These are phyloP conservation scores for Apteryx mantelli DNA, from an alignment of 2,113 vertebrate species.

Conservation along the genomic window DNA sequence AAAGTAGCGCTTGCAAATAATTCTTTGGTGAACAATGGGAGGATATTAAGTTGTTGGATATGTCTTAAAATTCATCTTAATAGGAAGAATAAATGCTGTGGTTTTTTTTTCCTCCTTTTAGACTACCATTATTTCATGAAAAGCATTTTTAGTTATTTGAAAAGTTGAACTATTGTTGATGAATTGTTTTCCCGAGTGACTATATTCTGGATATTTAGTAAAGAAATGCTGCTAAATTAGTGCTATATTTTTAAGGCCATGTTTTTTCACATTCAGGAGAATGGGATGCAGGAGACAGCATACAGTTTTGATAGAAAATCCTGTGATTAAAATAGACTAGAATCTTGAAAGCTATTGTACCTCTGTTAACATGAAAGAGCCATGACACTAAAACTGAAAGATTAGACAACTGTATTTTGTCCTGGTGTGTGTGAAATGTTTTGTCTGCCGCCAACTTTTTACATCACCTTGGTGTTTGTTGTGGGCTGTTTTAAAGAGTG, in stretches of 20 bases:
- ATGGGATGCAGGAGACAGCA: not conserved
- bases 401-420: not conserved
- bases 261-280: not conserved
- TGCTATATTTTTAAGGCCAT: rapidly evolving
- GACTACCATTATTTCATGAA: not conserved
- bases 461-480: not conserved
- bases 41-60: not conserved
- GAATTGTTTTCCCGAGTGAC: not conserved
- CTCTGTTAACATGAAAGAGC: not conserved
- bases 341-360: not conserved
- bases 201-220: not conserved
- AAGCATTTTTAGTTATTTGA: not conserved
- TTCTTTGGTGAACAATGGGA: not conserved
- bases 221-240: not conserved
- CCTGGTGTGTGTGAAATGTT: not conserved
- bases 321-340: not conserved
- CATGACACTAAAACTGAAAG: not conserved
- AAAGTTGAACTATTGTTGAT: not conserved
- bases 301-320: not conserved
- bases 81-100: rapidly evolving
- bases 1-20: not conserved
- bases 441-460: not conserved
- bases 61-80: not conserved
- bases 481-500: not conserved
- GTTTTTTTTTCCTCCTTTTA: too few relatives aligned